Base-by-base conservation (phyloP, 2,113 vertebrate species). In the Phyllostomus hastatus region DNA sequence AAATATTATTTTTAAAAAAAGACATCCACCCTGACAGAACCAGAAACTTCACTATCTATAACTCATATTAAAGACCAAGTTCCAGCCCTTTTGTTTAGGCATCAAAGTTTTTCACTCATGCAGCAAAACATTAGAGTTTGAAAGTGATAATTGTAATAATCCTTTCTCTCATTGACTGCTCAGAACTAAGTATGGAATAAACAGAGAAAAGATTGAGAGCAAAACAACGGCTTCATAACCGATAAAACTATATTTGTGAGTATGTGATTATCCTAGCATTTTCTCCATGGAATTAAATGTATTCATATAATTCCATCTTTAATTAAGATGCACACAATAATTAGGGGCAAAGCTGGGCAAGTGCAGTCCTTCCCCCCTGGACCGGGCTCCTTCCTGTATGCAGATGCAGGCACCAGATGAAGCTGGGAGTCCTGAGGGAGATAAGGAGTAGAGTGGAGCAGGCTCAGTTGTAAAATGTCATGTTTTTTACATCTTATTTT, bases 401-500 rank as follows among this genome's bases (percentile, higher is more conserved):
- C 46, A 72, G 50, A 28, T 52, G 11, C 10, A 72, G 20, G 20
- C 41, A 41, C 3, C 6, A 52, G 43, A 19, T 14, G 22, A 90
- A 66, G 5, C 72, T 35, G 10, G 20, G 33, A 57, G 33, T 33
- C 20, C 19, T n/a, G 7, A 75, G 43, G 52, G 4, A 38, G 1
- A 1, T 24, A 15, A 73, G 26, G 38, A 61, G 28, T 2, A 46
- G 54, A 48, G 26, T 6, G 41, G 3, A 33, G 9, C 15, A 16
- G 59, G 28, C 19, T 87, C 16, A 20, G 1, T 52, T n/a, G 20
- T 7, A 83, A 87, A 38, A 28, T 24, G 4, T 46, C 38, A 7
- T 46, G 8, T 43, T 91, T 96, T 96, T 88, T 46, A 83, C 3
- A 93, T 61, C 8, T 28, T 78, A 83, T 48, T 89, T 89, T 38